A percentile compares a stretch with the other conserved stretches of the same genome.
Evolutionary conservation across 2,113 vertebrate genomes (phyloP).

Genomic region (Carassius auratus): DNA sequence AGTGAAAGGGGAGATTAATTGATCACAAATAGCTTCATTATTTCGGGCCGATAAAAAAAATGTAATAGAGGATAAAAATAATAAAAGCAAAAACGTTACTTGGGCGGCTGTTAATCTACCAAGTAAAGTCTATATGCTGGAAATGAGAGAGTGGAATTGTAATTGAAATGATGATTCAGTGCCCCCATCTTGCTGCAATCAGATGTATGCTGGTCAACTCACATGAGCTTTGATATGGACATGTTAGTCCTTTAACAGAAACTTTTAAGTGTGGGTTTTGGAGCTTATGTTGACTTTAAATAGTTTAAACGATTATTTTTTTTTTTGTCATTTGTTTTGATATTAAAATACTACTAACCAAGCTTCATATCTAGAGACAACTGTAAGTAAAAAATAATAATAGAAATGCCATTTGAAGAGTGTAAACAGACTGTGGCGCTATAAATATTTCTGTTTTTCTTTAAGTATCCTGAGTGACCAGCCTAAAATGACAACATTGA

Average conservation of each 20-base stretch:
- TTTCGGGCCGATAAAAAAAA: too few species aligned
- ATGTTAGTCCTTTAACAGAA: background rate
- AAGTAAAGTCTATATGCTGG: too few species aligned
- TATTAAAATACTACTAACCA: background rate
- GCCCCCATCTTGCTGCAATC: background rate
- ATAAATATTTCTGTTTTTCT: background rate
- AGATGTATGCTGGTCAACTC: background rate
- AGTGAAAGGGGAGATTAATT: too few species aligned
- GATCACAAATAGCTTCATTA: too few species aligned
- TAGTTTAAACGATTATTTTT: background rate
- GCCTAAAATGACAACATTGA: background rate
- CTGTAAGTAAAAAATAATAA: too few species aligned
- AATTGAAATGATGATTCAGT: conserved; percentile 26
- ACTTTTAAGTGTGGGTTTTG: background rate
- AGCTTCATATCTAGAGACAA: too few species aligned
- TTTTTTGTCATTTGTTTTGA: background rate
- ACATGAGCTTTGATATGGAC: background rate
- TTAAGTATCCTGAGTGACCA: background rate
- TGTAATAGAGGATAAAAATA: too few species aligned
- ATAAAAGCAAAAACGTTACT: too few species aligned
- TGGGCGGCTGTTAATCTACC: too few species aligned
- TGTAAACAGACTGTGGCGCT: background rate
- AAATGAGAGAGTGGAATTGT: conserved; percentile 1
- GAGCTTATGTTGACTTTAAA: background rate
- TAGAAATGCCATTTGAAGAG: too few species aligned